phyloP scores from a whole-genome alignment of 1,140 invertebrate species.

The Drosophila nannoptera region DNA sequence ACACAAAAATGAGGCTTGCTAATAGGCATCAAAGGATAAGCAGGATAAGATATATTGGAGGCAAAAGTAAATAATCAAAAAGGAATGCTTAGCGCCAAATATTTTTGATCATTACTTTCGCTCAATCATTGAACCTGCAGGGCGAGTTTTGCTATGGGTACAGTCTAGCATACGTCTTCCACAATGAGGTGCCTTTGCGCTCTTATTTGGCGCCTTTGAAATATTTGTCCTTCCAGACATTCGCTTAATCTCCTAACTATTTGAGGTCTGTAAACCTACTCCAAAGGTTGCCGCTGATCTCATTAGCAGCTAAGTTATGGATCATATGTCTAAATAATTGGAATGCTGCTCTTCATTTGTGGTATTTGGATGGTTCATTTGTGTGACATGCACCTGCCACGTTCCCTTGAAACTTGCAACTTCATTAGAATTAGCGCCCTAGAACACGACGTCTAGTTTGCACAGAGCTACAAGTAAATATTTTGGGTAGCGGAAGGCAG shows the following conservation, averaged over 20 bases:
- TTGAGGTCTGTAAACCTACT: conserved; percentile 12
- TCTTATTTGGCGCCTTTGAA: no score
- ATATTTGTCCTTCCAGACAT: background rate
- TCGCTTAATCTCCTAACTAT: background rate
- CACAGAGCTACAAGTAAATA: conserved; percentile 53
- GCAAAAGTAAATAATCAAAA: no score
- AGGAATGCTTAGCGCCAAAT: no score
- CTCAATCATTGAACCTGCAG: no score
- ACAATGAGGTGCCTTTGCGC: no score
- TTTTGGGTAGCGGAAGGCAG: conserved; percentile 22
- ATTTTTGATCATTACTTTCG: no score
- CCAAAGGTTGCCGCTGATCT: conserved; percentile 15
- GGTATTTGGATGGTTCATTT: conserved; percentile 13
- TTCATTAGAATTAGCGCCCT: conserved; percentile 66
- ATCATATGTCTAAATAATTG: conserved; percentile 43
- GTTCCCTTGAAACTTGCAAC: conserved; percentile 43
- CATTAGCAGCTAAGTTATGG: conserved; percentile 53
- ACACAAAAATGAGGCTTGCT: background rate
- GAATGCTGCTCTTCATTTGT: conserved; percentile 16
- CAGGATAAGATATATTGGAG: no score
- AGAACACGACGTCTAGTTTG: conserved; percentile 11
- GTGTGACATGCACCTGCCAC: conserved; percentile 60
- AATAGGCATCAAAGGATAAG: background rate
- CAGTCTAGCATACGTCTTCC: no score
- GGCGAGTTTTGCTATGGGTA: no score